Conservation (phyloP, 2,888 invertebrate species). For the Drosophila planitibia region DNA sequence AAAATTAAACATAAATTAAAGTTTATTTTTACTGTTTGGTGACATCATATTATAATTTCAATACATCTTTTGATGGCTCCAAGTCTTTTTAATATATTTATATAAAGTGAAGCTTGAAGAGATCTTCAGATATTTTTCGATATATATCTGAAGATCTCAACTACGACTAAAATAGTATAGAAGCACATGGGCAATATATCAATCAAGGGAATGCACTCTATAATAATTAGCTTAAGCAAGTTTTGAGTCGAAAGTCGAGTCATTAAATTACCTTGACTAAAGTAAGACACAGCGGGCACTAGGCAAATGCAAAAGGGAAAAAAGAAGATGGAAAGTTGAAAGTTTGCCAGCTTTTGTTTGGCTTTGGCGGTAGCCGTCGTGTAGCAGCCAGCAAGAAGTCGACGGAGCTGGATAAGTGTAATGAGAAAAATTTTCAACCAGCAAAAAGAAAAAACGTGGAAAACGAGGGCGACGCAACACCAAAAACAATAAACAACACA, state of each 20-base stretch:
- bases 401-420: slow-evolving; percentile 64
- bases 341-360: slow-evolving; percentile 54
- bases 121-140: neutral
- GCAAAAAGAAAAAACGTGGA: slow-evolving; percentile 39
- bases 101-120: neutral
- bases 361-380: slow-evolving; percentile 25
- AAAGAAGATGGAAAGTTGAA: slow-evolving; percentile 48
- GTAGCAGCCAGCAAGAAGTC: slow-evolving; percentile 21
- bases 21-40: no score
- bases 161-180: no score
- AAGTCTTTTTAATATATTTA: no score
- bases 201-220: slow-evolving; percentile 19
- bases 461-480: slow-evolving; percentile 47
- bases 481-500: slow-evolving; percentile 60
- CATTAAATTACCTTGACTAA: slow-evolving; percentile 59
- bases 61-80: neutral
- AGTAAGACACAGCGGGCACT: slow-evolving; percentile 7
- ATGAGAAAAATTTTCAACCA: slow-evolving; percentile 69
- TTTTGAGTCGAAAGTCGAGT: slow-evolving; percentile 36
- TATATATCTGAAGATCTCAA: neutral
- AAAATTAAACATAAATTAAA: neutral
- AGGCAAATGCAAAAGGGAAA: slow-evolving; percentile 35
- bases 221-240: slow-evolving; percentile 29
- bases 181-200: slow-evolving; percentile 1
- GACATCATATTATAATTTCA: neutral